Conservation (phyloP, 2,113 vertebrate genomes). For the Chaetura pelagica region DNA sequence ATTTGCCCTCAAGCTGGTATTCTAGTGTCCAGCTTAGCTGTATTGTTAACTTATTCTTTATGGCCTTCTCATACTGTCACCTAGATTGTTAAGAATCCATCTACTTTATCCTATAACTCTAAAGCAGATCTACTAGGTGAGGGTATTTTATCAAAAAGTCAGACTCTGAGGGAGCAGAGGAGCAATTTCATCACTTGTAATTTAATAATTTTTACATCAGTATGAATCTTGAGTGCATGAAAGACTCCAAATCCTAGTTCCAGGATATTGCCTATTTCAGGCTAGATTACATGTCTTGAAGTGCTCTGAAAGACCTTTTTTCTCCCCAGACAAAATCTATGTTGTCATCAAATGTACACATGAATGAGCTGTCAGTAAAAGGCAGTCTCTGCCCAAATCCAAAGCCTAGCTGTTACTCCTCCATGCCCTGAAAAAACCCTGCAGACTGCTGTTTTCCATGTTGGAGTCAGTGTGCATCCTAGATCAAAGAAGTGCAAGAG, state of each 20-base stretch:
- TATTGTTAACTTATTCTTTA: neutral
- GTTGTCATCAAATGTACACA: neutral
- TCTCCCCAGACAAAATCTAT: neutral
- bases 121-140: neutral
- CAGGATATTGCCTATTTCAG: neutral
- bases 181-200: neutral
- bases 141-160: neutral
- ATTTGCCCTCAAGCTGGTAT: neutral
- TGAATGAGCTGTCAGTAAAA: neutral
- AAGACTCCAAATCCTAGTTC: neutral
- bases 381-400: neutral
- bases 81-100: neutral
- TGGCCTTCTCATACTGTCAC: neutral
- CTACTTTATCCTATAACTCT: neutral
- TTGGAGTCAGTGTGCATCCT: rapidly evolving
- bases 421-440: too few relatives aligned
- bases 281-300: neutral
- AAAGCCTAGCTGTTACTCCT: neutral
- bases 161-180: neutral
- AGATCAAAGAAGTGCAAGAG: neutral
- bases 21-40: neutral
- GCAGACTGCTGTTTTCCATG: neutral
- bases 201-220: neutral
- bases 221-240: neutral
- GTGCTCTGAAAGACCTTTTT: neutral